Conservation (phyloP, 2,888 invertebrate genomes). For the Caenorhabditis plicata region DNA sequence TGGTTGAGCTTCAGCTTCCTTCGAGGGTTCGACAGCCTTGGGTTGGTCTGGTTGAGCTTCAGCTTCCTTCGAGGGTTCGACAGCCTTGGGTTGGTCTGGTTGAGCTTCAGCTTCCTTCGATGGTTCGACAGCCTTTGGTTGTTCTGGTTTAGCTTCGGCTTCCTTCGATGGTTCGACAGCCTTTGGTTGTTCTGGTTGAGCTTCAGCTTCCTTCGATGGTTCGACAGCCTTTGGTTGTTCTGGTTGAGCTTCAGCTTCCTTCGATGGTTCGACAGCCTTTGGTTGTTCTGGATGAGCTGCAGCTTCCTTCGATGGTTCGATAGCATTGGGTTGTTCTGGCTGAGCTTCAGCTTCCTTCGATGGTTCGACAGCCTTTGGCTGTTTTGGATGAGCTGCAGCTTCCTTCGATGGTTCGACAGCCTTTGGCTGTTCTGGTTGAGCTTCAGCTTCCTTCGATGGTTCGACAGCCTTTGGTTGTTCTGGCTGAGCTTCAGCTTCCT, state of each 20-base stretch:
- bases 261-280: not conserved
- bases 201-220: not conserved
- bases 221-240: not conserved
- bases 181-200: conserved; percentile 1
- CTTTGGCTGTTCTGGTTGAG: not conserved
- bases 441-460: not conserved
- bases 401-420: not conserved
- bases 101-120: conserved; percentile 1
- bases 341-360: not conserved
- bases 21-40: conserved; percentile 6
- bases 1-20: conserved; percentile 4
- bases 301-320: not conserved
- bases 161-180: not conserved
- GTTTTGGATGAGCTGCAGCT: not conserved
- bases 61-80: conserved; percentile 2
- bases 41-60: conserved; percentile 1
- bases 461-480: too few species aligned
- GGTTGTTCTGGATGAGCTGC: not conserved
- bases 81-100: conserved; percentile 4
- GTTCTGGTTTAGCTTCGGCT: conserved; percentile 5
- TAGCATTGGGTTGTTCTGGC: not conserved
- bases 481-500: not conserved
- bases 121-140: conserved; percentile 1
- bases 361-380: not conserved
- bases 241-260: not conserved